phyloP scores from a whole-genome alignment of 1,140 invertebrate genomes.

The Bombus polaris region DNA sequence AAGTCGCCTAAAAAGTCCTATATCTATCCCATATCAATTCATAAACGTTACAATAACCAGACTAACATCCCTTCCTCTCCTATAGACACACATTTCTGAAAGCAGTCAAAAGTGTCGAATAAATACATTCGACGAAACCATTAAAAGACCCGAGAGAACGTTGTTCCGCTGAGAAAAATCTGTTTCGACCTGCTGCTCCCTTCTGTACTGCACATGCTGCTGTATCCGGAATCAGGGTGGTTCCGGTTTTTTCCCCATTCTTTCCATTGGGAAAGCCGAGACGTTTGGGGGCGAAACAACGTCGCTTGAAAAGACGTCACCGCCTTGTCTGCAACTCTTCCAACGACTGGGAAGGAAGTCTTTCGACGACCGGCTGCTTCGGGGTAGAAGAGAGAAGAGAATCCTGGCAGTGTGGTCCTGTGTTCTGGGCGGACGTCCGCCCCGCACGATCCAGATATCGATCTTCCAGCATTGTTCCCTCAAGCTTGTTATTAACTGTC shows the following conservation, averaged over 20 bases:
- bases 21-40: not conserved
- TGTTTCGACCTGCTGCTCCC: conserved; percentile 47
- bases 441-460: conserved; percentile 50
- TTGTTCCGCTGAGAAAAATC: conserved; percentile 2
- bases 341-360: conserved; percentile 22
- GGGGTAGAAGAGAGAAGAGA: conserved; percentile 29
- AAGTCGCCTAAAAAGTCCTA: too few species aligned
- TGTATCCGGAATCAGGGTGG: conserved; percentile 43
- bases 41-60: not conserved
- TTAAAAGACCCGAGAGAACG: not conserved
- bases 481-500: conserved; percentile 51
- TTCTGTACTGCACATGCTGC: conserved; percentile 52
- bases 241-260: conserved; percentile 61
- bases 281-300: conserved; percentile 3
- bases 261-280: conserved; percentile 40
- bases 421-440: conserved; percentile 50
- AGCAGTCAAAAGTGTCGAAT: conserved; percentile 12
- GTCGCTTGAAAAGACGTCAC: conserved; percentile 26
- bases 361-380: conserved; percentile 13
- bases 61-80: too few species aligned
- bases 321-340: conserved; percentile 49
- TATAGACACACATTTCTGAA: not conserved
- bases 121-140: conserved; percentile 1
- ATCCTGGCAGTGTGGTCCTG: conserved; percentile 55
- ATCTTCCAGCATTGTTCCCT: conserved; percentile 38